Percentiles rank a stretch among this genome's conserved stretches.
Evolutionary conservation across 2,888 invertebrate species (phyloP).

Genomic region (Plutella xylostella): DNA sequence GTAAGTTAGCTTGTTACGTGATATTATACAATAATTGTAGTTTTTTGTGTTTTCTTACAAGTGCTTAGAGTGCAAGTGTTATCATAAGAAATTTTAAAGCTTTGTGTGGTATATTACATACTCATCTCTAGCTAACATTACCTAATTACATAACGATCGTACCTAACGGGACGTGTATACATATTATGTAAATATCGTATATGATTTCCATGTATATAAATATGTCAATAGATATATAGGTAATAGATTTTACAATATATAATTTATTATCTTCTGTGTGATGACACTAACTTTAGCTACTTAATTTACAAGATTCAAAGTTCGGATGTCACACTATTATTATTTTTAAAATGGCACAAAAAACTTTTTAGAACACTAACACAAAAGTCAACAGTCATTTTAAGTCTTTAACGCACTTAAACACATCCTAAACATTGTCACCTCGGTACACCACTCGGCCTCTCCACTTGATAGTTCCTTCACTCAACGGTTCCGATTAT

Average conservation of each 20-base stretch:
- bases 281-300: constrained; percentile 52
- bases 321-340: constrained; percentile 67
- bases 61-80: constrained; percentile 65
- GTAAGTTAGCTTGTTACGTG: too few species aligned
- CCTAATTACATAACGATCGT: constrained; percentile 67
- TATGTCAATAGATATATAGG: constrained; percentile 58
- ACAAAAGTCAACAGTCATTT: constrained; percentile 62
- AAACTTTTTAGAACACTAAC: constrained; percentile 67
- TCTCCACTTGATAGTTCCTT: constrained; percentile 19
- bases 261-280: constrained; percentile 63
- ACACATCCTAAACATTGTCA: constrained; percentile 29
- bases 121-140: constrained; percentile 61
- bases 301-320: constrained; percentile 65
- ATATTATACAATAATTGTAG: not conserved
- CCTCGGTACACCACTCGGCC: constrained; percentile 25
- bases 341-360: constrained; percentile 69
- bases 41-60: constrained; percentile 38
- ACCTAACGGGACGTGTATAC: constrained; percentile 70
- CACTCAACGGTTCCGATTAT: not conserved
- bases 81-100: constrained; percentile 71
- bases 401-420: constrained; percentile 47
- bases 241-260: constrained; percentile 57
- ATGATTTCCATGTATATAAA: constrained; percentile 64
- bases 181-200: constrained; percentile 65
- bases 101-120: constrained; percentile 65